Base-by-base conservation (phyloP, 1,140 invertebrate species). In the Procambarus clarkii region DNA sequence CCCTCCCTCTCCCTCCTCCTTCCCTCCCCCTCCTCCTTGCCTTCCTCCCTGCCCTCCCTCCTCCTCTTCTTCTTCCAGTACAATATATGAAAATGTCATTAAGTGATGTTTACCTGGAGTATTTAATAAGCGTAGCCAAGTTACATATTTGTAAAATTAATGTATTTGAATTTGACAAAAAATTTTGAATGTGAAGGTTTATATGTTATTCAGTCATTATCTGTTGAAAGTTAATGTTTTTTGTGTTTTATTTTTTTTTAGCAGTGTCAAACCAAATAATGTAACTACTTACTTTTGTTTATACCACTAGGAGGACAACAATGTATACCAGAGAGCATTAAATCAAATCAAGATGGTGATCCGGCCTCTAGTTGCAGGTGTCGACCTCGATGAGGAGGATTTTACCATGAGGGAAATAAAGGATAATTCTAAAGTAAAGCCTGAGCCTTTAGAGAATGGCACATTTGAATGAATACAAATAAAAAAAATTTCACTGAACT, bases 261-360 rank as follows among this genome's bases (percentile, higher is more conserved):
- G 54, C 24, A 3, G 21, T 83, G 45, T 18, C 18, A n/a, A 74
- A 15, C 18, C 8, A 74, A 8, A 7, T 7, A 7, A 7, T 18
- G 7, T n/a, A 74, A 44, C 7, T 34, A 34, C 34, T 34, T 34
- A 1, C 34, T 54, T 34, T 74, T 74, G 5, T 74, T 87, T 83
- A 34, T 48, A 7, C 78, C 0, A 48, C 81, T 89, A 92, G 92
- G 92, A 92, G 76, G 92, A 92, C 48, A 92, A 92, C 89, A 85
- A 88, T 58, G 88, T 90, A 2, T 92, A 92, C 58, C 89, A 91
- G 80, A 74, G 82, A 54, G 92, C 92, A n/a, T 85, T 92, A 8
- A 92, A 92, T 82, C 86, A 88, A 58, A 92, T 92, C 81, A 92
- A 92, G 74, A 45, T 82, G 76, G 92, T 92, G 50, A 90, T 92